Percentiles rank a stretch among this genome's conserved stretches.
phyloP scores from a whole-genome alignment of 1,140 invertebrate genomes.

The Pteromalus puparum region DNA sequence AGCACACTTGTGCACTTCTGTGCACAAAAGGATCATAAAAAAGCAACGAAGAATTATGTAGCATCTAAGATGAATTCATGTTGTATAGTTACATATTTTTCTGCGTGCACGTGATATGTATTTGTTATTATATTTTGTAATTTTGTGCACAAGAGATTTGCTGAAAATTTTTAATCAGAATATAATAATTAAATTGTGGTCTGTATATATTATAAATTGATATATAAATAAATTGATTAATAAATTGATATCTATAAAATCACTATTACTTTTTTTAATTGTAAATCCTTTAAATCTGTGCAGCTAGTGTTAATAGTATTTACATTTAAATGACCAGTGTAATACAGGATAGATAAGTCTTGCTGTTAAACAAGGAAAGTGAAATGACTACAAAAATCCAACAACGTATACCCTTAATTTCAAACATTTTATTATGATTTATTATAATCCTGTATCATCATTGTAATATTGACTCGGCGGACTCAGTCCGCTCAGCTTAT shows the following conservation, averaged over 20 bases:
- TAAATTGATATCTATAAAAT: slow-evolving; percentile 37
- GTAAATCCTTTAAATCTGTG: neutral
- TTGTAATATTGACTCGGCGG: neutral
- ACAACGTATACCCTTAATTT: neutral
- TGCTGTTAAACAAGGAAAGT: neutral
- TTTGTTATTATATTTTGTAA: slow-evolving; percentile 47
- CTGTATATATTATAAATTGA: slow-evolving; percentile 46
- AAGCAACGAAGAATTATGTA: slow-evolving; percentile 24
- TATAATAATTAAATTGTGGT: slow-evolving; percentile 41
- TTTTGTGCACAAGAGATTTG: slow-evolving; percentile 43
- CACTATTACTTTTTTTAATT: neutral
- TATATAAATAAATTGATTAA: slow-evolving; percentile 39
- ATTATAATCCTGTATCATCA: neutral
- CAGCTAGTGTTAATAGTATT: neutral
- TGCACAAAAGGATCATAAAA: neutral
- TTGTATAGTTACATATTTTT: slow-evolving; percentile 46
- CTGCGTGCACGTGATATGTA: slow-evolving; percentile 39
- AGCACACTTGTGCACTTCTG: neutral
- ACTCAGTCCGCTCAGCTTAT: neutral
- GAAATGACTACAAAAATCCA: slow-evolving; percentile 9
- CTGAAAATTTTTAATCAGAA: slow-evolving; percentile 41
- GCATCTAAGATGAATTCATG: slow-evolving; percentile 28
- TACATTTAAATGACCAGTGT: neutral
- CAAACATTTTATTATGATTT: neutral
- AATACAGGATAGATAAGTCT: neutral